phyloP scores from a whole-genome alignment of 2,113 vertebrate species.

The Ctenodactylus gundi region DNA sequence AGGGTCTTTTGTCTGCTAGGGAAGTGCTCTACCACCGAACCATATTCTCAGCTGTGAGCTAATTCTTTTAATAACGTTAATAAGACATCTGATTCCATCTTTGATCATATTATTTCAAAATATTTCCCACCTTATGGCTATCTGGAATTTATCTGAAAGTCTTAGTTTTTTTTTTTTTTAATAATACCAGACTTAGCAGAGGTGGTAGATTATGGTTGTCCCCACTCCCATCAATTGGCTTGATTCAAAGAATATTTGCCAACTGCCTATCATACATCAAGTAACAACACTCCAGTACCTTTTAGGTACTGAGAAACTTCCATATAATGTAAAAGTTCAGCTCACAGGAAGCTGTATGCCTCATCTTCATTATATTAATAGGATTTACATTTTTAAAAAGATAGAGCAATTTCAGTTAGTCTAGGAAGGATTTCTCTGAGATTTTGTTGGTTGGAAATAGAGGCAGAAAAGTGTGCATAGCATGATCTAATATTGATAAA shows the following conservation, averaged over 20 bases:
- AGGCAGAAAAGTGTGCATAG: background rate
- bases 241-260: background rate
- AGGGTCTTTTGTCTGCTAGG: background rate
- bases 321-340: background rate
- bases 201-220: background rate
- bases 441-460: constrained; percentile 44
- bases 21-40: background rate
- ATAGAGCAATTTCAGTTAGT: constrained; percentile 21
- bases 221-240: background rate
- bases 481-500: background rate
- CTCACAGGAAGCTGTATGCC: background rate
- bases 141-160: background rate
- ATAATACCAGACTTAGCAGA: background rate
- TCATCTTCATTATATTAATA: constrained; percentile 14
- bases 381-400: constrained; percentile 37
- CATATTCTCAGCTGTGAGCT: background rate
- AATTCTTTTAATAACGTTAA: constrained; percentile 6
- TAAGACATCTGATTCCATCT: background rate
- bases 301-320: background rate
- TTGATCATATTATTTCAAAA: constrained; percentile 15
- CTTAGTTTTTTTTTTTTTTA: background rate
- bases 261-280: background rate
- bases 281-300: background rate
- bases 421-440: constrained; percentile 17
- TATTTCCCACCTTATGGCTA: background rate